phyloP scores from a whole-genome alignment of 2,888 invertebrate species.

The Coelopa pilipes region DNA sequence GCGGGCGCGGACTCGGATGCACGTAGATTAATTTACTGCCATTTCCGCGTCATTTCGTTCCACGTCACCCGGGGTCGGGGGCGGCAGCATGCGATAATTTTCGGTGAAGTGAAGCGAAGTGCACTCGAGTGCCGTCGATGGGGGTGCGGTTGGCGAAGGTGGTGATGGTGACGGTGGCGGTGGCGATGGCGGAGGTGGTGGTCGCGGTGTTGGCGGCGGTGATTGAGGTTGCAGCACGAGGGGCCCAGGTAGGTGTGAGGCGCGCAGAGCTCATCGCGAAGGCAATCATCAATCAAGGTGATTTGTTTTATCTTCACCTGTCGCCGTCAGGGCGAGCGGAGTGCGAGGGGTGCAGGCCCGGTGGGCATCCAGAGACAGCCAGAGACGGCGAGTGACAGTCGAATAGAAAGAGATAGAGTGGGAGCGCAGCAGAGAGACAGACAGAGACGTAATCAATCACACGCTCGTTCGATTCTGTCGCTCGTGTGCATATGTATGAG shows the following conservation, averaged over 20 bases:
- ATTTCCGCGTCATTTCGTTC: slow-evolving; percentile 20
- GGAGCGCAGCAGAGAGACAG: slow-evolving; percentile 39
- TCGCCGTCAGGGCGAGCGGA: slow-evolving; percentile 30
- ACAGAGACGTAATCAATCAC: slow-evolving; percentile 44
- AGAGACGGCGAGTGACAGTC: too few species aligned
- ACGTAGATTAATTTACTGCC: slow-evolving; percentile 22
- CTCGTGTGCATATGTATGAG: slow-evolving; percentile 37
- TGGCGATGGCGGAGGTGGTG: slow-evolving; percentile 4
- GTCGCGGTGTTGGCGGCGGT: slow-evolving; percentile 10
- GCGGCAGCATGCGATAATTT: slow-evolving; percentile 29
- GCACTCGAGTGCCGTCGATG: slow-evolving; percentile 6
- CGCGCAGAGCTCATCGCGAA: slow-evolving; percentile 49
- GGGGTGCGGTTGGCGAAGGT: not conserved
- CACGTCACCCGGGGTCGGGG: not conserved
- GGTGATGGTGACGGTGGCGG: too few species aligned
- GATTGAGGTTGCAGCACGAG: not conserved
- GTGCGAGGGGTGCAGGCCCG: slow-evolving; percentile 20
- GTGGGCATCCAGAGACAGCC: slow-evolving; percentile 37
- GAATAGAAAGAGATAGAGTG: not conserved
- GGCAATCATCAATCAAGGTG: slow-evolving; percentile 65
- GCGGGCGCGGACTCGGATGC: not conserved
- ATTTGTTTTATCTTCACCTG: slow-evolving; percentile 57
- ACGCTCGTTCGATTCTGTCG: slow-evolving; percentile 45
- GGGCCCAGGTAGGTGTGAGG: not conserved
- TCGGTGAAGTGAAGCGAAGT: slow-evolving; percentile 31